Conservation (phyloP, 2,113 vertebrate genomes). For the Epinephelus lanceolatus region DNA sequence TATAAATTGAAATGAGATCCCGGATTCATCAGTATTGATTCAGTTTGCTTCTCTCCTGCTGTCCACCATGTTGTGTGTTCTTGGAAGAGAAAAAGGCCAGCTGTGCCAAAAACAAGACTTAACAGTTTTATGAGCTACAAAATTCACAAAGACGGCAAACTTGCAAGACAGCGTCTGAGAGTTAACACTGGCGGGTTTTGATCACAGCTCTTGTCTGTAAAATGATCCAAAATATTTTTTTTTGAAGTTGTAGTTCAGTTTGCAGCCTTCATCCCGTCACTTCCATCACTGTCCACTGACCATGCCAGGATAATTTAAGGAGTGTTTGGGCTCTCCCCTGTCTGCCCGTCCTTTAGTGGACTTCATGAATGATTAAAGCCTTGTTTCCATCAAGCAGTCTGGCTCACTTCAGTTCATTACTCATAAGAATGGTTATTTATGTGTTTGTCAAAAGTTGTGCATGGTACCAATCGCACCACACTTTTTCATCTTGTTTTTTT, state of each 20-base stretch:
- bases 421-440: too few species aligned
- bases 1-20: not conserved
- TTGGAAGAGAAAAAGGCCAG: not conserved
- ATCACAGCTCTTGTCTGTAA: not conserved
- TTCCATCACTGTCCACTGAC: not conserved
- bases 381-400: too few species aligned
- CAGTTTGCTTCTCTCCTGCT: not conserved
- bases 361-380: constrained; percentile 20
- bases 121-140: not conserved
- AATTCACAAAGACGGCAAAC: not conserved
- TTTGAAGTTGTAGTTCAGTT: not conserved
- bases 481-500: too few species aligned
- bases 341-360: constrained; percentile 15
- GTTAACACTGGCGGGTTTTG: not conserved
- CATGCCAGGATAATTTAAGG: not conserved
- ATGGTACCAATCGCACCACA: too few species aligned
- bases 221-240: too few species aligned
- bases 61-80: not conserved
- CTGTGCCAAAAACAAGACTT: not conserved
- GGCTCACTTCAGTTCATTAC: too few species aligned
- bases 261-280: not conserved
- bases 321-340: not conserved
- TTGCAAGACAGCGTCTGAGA: not conserved
- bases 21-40: not conserved
- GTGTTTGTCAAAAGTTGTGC: too few species aligned